Conservation (phyloP, 2,888 invertebrate genomes). For the Drosophila demipolita region DNA sequence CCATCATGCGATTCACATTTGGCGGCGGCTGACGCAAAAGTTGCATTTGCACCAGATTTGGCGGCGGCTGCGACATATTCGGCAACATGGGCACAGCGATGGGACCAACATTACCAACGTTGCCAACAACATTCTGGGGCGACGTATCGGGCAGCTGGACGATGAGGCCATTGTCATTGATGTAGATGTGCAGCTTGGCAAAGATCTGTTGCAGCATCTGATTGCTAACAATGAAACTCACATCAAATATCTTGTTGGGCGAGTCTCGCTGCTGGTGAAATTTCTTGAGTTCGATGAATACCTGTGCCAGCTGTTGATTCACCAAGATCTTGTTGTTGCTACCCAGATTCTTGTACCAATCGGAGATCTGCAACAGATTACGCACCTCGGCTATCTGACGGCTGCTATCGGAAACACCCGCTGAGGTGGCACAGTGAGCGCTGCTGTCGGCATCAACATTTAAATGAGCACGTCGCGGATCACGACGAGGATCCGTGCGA, state of each 20-base stretch:
- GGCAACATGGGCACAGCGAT: constrained; percentile 59
- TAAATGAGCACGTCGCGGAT: constrained; percentile 61
- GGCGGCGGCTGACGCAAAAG: constrained; percentile 82
- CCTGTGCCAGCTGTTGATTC: constrained; percentile 88
- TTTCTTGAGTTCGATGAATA: constrained; percentile 88
- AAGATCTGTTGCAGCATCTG: constrained; percentile 87
- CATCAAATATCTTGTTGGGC: constrained; percentile 87
- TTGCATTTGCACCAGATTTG: constrained; percentile 67
- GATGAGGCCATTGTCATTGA: constrained; percentile 87
- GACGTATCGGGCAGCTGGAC: constrained; percentile 76
- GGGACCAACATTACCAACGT: neutral
- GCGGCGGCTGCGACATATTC: constrained; percentile 81
- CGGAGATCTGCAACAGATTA: constrained; percentile 88
- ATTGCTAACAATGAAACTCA: constrained; percentile 86
- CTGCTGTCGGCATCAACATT: constrained; percentile 6
- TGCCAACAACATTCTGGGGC: constrained; percentile 29
- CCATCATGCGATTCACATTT: constrained; percentile 71
- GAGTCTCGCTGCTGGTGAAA: constrained; percentile 87
- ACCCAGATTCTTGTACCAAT: constrained; percentile 90
- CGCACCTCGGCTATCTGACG: constrained; percentile 87
- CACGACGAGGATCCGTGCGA: constrained; percentile 66
- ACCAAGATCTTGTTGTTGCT: constrained; percentile 90
- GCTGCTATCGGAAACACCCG: constrained; percentile 57
- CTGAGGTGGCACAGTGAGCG: neutral
- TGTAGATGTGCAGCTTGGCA: constrained; percentile 87